phyloP scores from a whole-genome alignment of 1,140 invertebrate species.

The Brachystomella parvula region DNA sequence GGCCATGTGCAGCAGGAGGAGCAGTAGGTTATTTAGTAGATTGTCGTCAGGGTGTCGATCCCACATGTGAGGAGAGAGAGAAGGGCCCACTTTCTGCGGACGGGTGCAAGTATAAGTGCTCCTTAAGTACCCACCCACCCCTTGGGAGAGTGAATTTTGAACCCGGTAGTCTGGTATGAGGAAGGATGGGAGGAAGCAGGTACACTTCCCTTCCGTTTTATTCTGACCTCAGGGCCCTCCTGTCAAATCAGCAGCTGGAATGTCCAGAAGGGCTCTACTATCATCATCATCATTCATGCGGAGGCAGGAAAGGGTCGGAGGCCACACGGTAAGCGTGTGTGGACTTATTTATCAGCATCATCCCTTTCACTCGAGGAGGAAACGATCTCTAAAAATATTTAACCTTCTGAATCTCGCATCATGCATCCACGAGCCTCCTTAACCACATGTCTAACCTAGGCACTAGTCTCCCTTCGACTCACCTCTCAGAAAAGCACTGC shows the following conservation, averaged over 20 bases:
- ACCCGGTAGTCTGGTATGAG: too few species aligned
- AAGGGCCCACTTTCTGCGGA: too few species aligned
- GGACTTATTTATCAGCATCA: constrained; percentile 1
- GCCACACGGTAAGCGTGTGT: constrained; percentile 1
- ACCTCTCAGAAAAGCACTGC: not conserved
- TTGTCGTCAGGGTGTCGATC: not conserved
- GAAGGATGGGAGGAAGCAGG: too few species aligned
- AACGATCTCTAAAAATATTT: constrained; percentile 3
- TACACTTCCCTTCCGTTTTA: not conserved
- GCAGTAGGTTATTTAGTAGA: not conserved
- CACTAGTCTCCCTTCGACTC: not conserved
- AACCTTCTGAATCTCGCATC: too few species aligned
- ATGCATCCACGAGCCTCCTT: too few species aligned
- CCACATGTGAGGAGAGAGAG: not conserved
- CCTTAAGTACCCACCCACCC: too few species aligned
- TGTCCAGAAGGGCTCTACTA: constrained; percentile 1
- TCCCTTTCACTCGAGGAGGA: not conserved
- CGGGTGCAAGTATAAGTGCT: too few species aligned
- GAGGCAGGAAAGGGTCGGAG: not conserved
- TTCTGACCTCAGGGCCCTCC: not conserved
- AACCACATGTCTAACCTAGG: too few species aligned
- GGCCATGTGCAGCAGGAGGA: not conserved
- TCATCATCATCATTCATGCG: not conserved
- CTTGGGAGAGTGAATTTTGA: too few species aligned
- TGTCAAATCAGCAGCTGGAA: constrained; percentile 5